Conservation (phyloP, 53 echinoderm and acorn worm genomes). For the Temnopleurus reevesii region DNA sequence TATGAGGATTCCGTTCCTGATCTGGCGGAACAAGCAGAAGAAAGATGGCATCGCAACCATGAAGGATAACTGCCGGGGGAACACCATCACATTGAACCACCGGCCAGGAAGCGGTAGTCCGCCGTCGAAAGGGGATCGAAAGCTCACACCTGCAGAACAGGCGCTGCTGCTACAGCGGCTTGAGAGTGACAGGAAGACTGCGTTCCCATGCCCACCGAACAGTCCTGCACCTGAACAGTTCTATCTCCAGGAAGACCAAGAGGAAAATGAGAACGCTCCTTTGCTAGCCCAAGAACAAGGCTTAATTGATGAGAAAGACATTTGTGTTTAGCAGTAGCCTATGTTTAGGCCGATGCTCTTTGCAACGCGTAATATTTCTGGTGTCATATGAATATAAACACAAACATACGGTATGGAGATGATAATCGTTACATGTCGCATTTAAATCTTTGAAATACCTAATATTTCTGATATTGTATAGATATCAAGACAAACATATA, state of each 20-base stretch:
- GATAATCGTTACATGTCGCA: not conserved
- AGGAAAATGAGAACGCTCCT: not conserved
- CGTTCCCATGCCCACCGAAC: conserved; percentile 52
- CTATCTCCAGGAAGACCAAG: not conserved
- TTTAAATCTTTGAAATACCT: not conserved
- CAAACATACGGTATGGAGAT: not conserved
- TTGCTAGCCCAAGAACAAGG: not conserved
- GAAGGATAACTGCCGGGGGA: conserved; percentile 7
- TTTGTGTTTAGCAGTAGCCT: not conserved
- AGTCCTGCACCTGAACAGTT: conserved; percentile 46
- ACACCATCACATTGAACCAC: not conserved
- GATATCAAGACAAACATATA: too few relatives aligned
- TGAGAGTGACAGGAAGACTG: not conserved
- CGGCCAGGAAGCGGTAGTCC: not conserved
- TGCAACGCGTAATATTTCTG: too few relatives aligned
- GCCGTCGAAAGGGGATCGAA: not conserved
- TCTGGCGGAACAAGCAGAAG: conserved; percentile 65
- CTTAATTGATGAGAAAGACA: not conserved
- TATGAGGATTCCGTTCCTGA: conserved; percentile 60
- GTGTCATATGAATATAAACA: not conserved
- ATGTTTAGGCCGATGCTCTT: too few relatives aligned
- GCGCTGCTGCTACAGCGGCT: not conserved
- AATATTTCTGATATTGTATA: too few relatives aligned
- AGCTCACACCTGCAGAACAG: not conserved
- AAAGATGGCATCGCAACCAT: conserved; percentile 31